A percentile compares a stretch with the other conserved stretches of the same genome.
Evolutionary conservation across 2,888 invertebrate genomes (phyloP).

Genomic region (Tinea semifulvella): DNA sequence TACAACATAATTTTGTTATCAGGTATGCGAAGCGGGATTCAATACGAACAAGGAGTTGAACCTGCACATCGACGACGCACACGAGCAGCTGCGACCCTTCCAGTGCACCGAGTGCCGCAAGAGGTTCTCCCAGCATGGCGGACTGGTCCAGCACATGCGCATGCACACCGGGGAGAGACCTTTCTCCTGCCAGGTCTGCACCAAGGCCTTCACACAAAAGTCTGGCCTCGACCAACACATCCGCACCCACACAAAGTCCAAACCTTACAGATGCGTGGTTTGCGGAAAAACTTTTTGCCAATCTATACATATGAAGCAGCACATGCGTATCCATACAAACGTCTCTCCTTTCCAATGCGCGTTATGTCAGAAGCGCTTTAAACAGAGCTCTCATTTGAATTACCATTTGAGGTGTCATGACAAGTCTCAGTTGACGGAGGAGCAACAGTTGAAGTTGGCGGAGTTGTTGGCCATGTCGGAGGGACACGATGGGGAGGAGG

Average conservation of each 20-base stretch:
- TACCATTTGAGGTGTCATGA: slow-evolving; percentile 51
- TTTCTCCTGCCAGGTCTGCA: slow-evolving; percentile 44
- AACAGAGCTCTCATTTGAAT: slow-evolving; percentile 52
- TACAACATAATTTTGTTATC: no score
- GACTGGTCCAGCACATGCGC: slow-evolving; percentile 22
- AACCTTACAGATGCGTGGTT: slow-evolving; percentile 51
- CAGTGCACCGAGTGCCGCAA: slow-evolving; percentile 45
- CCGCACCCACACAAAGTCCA: slow-evolving; percentile 46
- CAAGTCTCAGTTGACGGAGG: slow-evolving; percentile 32
- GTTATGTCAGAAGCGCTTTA: slow-evolving; percentile 44
- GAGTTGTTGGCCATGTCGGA: slow-evolving; percentile 24
- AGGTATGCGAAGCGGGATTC: slow-evolving; percentile 42
- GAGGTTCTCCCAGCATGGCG: slow-evolving; percentile 43
- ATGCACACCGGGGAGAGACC: slow-evolving; percentile 30
- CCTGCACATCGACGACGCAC: slow-evolving; percentile 33
- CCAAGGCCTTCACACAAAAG: slow-evolving; percentile 55
- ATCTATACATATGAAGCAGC: slow-evolving; percentile 46
- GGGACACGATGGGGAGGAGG: slow-evolving; percentile 12
- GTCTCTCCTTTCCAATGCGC: slow-evolving; percentile 52
- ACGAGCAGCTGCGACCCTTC: slow-evolving; percentile 44
- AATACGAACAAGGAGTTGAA: slow-evolving; percentile 30
- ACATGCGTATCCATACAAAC: slow-evolving; percentile 56
- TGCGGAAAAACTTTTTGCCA: slow-evolving; percentile 53
- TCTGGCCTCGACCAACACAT: slow-evolving; percentile 54
- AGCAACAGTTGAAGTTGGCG: slow-evolving; percentile 33